Base-by-base conservation (phyloP, 2,113 vertebrate genomes). In the Callithrix jacchus region DNA sequence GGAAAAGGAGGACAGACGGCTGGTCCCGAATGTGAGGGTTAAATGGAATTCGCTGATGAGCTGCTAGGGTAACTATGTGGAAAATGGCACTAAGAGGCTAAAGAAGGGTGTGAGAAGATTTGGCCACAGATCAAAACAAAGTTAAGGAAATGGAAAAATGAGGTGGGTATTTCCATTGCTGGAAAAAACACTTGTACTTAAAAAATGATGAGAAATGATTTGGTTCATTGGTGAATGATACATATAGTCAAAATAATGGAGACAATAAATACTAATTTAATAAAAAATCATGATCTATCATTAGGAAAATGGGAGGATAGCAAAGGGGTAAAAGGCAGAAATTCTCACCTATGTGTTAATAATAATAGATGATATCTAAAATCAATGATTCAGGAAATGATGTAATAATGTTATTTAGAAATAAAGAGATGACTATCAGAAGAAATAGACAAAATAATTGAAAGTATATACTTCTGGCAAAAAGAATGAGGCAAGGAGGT, bases 371-470 rank as follows among this genome's bases (percentile, higher is more conserved):
- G 20, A 79, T 47, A 27, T 45, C 30, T 66, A 87, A 86, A 64
- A 73, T 0, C 82, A 25, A 45, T 76, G 52, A 82, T 74, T 94
- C 13, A 61, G 82, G n/a, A 93, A 77, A 87, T 17, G 64, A 11
- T 58, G 87, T 10, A 79, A 71, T 16, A 25, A 71, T 17, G 5
- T 76, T 74, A 82, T 42, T 95, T 79, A 66, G 25, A 96, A 89
- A 58, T 85, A 86, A 70, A 25, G 47, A 87, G 25, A 80, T 76
- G 30, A 92, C 12, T 64, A 89, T 70, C 54, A 79, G 45, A 45
- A 91, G 66, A 97, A 88, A 82, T 10, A 76, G 9, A 40, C 77
- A 66, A 80, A 95, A 86, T 80, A 87, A 87, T 18, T 92, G n/a
- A 61, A 87, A 96, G 37, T 70, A 0, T 21, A 45, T 23, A 52